These are phyloP conservation scores for Lithosia quadra DNA, from an alignment of 2,888 invertebrate species.

Conservation along the genomic window DNA sequence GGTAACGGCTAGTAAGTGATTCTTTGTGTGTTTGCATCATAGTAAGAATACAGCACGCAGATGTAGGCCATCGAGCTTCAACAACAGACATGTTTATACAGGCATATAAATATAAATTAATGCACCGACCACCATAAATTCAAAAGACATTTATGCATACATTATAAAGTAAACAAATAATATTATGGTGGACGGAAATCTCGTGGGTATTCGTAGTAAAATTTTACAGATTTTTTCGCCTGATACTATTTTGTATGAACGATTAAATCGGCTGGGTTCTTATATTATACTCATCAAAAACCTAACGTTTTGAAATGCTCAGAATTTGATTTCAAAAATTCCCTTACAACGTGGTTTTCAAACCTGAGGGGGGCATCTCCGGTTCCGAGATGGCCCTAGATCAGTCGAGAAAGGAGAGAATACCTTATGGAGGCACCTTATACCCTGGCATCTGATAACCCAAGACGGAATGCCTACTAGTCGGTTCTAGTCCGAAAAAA, in stretches of 20 bases:
- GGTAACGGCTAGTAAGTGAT: background rate
- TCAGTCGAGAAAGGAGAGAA: too few relatives aligned
- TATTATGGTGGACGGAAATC: slow-evolving; percentile 1
- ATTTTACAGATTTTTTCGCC: slow-evolving; percentile 4
- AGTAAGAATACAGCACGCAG: background rate
- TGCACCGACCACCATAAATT: slow-evolving; percentile 12
- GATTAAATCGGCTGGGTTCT: background rate
- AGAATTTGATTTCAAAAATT: too few relatives aligned
- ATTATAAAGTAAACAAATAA: slow-evolving; percentile 11
- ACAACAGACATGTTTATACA: slow-evolving; percentile 5
- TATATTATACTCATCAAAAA: too few relatives aligned
- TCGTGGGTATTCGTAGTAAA: background rate
- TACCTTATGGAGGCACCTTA: too few relatives aligned
- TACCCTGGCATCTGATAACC: too few relatives aligned
- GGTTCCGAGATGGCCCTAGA: too few relatives aligned
- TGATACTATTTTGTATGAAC: background rate
- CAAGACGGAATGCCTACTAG: too few relatives aligned
- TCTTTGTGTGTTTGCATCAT: background rate
- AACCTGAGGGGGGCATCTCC: too few relatives aligned
- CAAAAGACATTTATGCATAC: slow-evolving; percentile 16
- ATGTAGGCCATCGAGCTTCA: background rate
- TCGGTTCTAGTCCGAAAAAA: too few relatives aligned
- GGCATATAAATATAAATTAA: slow-evolving; percentile 11
- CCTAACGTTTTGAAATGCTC: too few relatives aligned
- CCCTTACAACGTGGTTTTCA: too few relatives aligned